phyloP scores from a whole-genome alignment of 2,888 invertebrate species.

The Junonia oenone region DNA sequence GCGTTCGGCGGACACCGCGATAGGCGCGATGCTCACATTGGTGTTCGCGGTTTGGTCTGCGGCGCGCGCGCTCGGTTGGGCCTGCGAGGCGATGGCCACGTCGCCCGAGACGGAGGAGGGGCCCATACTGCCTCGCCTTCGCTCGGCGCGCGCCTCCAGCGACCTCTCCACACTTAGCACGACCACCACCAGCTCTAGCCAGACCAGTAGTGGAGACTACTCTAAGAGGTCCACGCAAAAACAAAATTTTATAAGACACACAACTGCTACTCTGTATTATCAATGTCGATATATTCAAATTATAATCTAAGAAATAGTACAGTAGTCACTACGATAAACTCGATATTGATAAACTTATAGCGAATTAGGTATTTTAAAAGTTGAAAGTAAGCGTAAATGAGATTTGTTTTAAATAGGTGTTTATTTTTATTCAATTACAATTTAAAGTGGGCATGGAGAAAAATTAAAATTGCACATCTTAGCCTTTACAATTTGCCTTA shows the following conservation, averaged over 20 bases:
- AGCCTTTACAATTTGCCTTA: no score
- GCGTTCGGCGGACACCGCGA: constrained; percentile 52
- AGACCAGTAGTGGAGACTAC: constrained; percentile 65
- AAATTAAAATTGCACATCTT: no score
- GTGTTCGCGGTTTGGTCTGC: constrained; percentile 82
- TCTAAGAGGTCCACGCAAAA: constrained; percentile 61
- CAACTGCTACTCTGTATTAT: neutral
- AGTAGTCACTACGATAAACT: neutral
- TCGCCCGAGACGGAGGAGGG: constrained; percentile 64
- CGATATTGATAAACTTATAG: neutral
- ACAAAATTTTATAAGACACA: constrained; percentile 1
- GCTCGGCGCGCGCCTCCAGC: constrained; percentile 72
- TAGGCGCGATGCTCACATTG: constrained; percentile 79
- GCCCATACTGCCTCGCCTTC: constrained; percentile 65
- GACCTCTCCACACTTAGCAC: constrained; percentile 73
- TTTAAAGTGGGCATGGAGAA: no score
- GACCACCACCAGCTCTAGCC: constrained; percentile 72
- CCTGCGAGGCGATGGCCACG: constrained; percentile 47
- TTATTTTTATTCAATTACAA: no score
- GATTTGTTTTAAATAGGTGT: no score
- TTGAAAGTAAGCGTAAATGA: no score
- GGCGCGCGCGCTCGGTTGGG: constrained; percentile 79
- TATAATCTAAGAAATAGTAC: neutral
- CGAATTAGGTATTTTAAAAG: no score
- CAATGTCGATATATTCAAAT: neutral